Conservation (phyloP, 2,113 vertebrate species). For the Rattus norvegicus region DNA sequence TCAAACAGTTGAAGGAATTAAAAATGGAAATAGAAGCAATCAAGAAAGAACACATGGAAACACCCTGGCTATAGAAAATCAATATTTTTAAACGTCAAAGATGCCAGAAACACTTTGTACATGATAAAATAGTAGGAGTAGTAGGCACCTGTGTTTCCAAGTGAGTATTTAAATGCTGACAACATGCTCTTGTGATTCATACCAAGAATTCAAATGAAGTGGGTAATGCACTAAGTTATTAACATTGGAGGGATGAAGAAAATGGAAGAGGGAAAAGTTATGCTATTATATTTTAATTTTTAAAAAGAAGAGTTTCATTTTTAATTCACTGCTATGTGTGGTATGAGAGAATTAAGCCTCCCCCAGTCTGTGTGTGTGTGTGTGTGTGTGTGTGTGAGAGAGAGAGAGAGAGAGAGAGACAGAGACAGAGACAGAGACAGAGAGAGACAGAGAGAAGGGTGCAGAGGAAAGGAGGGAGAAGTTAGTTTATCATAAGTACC, state of each 20-base stretch:
- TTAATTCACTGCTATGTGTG: neutral
- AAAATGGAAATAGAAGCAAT: no score
- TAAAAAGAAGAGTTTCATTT: neutral
- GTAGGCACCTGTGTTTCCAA: neutral
- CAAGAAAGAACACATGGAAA: no score
- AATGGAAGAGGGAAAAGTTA: neutral
- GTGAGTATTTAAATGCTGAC: neutral
- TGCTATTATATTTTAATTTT: neutral
- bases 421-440: no score
- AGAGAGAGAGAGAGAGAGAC: no score
- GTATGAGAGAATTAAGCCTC: neutral
- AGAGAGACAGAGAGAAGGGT: no score
- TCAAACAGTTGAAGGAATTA: no score
- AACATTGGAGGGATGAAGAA: neutral
- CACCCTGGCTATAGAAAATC: no score
- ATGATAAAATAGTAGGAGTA: neutral
- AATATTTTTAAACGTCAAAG: conserved; percentile 8
- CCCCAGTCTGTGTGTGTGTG: neutral
- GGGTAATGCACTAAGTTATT: neutral
- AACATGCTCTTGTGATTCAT: neutral
- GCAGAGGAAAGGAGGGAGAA: no score
- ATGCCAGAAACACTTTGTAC: neutral
- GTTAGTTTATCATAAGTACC: neutral
- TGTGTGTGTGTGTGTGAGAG: neutral
- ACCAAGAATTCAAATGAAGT: neutral